Conservation (phyloP, 2,797 vertebrate species). For the Mergus octosetaceus region DNA sequence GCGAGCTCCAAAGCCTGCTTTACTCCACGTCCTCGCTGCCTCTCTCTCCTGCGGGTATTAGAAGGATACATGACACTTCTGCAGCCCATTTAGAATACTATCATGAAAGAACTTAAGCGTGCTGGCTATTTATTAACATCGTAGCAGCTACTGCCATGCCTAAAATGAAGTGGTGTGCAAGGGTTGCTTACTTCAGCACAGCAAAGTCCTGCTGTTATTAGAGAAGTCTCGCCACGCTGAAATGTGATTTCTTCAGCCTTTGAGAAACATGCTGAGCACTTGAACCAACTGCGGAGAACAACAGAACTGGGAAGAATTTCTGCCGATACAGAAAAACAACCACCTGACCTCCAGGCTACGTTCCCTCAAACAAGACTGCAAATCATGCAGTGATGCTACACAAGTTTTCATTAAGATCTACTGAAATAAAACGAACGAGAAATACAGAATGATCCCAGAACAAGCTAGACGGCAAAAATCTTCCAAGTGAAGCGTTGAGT, state of each 20-base stretch:
- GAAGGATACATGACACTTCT: background rate
- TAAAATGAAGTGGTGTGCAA: background rate
- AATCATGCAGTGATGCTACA: background rate
- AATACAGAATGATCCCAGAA: rapidly evolving
- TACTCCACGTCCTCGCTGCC: background rate
- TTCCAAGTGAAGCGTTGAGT: background rate
- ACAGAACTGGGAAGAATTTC: background rate
- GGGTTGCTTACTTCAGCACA: background rate
- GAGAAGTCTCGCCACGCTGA: background rate
- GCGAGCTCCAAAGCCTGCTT: background rate
- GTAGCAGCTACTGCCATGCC: background rate
- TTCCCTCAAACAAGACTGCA: background rate
- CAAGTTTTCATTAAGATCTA: background rate
- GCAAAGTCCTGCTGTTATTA: background rate
- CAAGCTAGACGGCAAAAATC: background rate
- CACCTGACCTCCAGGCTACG: background rate
- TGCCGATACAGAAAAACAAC: background rate
- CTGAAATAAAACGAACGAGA: background rate
- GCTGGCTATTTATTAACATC: background rate
- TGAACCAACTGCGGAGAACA: background rate
- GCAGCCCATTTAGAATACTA: background rate
- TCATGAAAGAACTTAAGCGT: background rate
- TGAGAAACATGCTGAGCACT: background rate
- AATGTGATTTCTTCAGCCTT: background rate
- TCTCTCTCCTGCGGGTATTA: background rate